Percentiles rank a stretch among this genome's conserved stretches.
Evolutionary conservation across 2,888 invertebrate species (phyloP).

Genomic region (Fabriciana adippe): DNA sequence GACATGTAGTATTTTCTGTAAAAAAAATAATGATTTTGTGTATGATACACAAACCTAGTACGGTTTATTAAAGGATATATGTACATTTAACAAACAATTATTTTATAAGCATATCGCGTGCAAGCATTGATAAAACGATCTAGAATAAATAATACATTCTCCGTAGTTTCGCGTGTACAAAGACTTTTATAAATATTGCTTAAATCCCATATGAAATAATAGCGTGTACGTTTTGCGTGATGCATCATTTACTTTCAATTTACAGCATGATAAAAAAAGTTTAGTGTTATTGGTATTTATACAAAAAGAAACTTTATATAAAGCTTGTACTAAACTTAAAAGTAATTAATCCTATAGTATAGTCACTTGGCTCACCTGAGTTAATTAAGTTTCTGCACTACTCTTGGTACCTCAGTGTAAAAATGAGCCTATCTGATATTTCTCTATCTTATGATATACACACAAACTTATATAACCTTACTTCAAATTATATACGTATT

Average conservation of each 20-base stretch:
- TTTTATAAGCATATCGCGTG: constrained; percentile 23
- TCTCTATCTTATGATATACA: too few species aligned
- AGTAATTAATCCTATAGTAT: too few species aligned
- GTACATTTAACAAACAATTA: neutral
- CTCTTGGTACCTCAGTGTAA: too few species aligned
- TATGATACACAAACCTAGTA: too few species aligned
- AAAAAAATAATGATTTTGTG: too few species aligned
- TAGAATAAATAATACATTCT: constrained; percentile 16
- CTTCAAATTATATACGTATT: too few species aligned
- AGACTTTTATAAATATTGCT: constrained; percentile 30
- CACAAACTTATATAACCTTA: too few species aligned
- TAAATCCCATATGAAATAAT: constrained; percentile 23
- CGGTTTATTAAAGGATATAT: neutral
- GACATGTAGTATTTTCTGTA: too few species aligned
- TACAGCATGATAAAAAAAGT: neutral
- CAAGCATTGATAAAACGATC: constrained; percentile 9
- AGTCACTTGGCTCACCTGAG: too few species aligned
- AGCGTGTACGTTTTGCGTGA: constrained; percentile 18
- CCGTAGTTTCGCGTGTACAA: constrained; percentile 26
- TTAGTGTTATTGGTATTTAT: neutral
- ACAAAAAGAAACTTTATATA: neutral
- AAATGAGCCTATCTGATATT: too few species aligned
- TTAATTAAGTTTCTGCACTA: too few species aligned
- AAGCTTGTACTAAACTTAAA: neutral
- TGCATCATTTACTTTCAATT: constrained; percentile 8